Evolutionary conservation across 2,888 invertebrate species (phyloP).

Genomic region (Idaea aversata): DNA sequence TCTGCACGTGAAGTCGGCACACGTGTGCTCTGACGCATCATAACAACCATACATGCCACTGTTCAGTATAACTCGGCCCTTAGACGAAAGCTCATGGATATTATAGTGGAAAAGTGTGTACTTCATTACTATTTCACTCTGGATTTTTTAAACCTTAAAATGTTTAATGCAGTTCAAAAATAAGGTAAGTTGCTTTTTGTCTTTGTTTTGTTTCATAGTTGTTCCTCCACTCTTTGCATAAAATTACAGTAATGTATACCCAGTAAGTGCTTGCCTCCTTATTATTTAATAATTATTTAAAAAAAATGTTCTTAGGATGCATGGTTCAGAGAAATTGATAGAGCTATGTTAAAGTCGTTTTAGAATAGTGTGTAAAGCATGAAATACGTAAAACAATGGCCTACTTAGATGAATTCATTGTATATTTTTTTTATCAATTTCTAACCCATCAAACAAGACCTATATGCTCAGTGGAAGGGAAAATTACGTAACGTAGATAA

Average conservation of each 20-base stretch:
- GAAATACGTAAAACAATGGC: slow-evolving; percentile 26
- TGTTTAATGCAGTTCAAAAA: slow-evolving; percentile 3
- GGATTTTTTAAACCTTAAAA: slow-evolving; percentile 4
- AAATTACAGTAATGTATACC: not conserved
- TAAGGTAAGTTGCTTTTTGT: not conserved
- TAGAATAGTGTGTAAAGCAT: not conserved
- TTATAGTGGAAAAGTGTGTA: slow-evolving; percentile 17
- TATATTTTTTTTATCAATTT: slow-evolving; percentile 44
- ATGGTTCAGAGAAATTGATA: not conserved
- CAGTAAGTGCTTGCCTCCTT: too few relatives aligned
- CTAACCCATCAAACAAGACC: slow-evolving; percentile 53
- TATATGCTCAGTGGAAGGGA: slow-evolving; percentile 56
- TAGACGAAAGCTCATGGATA: slow-evolving; percentile 29
- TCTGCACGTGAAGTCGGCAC: slow-evolving; percentile 64
- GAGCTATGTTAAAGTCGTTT: not conserved
- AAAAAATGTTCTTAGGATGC: not conserved
- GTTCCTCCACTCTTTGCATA: not conserved
- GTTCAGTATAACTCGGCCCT: slow-evolving; percentile 37
- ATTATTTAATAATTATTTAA: too few relatives aligned
- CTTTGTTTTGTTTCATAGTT: not conserved
- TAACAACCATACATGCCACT: slow-evolving; percentile 34
- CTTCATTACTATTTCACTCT: not conserved
- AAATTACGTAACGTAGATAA: slow-evolving; percentile 47
- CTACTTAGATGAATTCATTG: slow-evolving; percentile 29
- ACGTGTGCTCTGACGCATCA: slow-evolving; percentile 62